Evolutionary conservation across 1,140 invertebrate species (phyloP).

Genomic region (Drosophila sulfurigaster): DNA sequence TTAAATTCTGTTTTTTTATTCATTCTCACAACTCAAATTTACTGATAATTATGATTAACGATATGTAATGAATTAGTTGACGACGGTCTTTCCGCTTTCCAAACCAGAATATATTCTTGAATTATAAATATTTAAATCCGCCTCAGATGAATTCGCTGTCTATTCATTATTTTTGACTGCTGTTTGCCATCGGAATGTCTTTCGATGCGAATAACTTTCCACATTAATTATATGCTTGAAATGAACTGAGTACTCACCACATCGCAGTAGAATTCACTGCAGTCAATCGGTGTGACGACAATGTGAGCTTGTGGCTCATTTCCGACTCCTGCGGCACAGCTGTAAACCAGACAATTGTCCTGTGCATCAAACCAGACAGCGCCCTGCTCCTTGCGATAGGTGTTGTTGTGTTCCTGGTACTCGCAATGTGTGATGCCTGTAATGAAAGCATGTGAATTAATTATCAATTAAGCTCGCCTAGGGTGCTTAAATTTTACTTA

Average conservation of each 20-base stretch:
- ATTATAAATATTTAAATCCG: no score
- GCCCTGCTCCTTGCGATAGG: conserved; percentile 63
- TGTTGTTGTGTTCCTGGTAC: conserved; percentile 62
- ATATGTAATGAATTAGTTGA: no score
- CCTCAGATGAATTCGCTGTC: not conserved
- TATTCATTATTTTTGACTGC: not conserved
- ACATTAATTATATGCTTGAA: not conserved
- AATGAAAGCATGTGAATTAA: not conserved
- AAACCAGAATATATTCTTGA: no score
- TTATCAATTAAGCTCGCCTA: not conserved
- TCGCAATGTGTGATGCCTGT: conserved; percentile 51
- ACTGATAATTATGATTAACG: no score
- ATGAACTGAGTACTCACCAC: conserved; percentile 60
- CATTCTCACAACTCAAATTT: no score
- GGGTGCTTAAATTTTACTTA: not conserved
- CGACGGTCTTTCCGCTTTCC: no score
- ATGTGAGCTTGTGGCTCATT: conserved; percentile 61
- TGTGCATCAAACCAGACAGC: conserved; percentile 65
- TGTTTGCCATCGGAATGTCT: not conserved
- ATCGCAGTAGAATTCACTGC: conserved; percentile 81
- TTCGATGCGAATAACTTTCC: not conserved
- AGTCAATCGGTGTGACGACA: conserved; percentile 72
- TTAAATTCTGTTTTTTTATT: no score
- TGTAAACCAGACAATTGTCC: conserved; percentile 67
- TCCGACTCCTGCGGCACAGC: conserved; percentile 67